A percentile compares a stretch with the other conserved stretches of the same genome.
phyloP scores from a whole-genome alignment of 92 coral and sea anemone genomes.

The Zoanthus sansibaricus region DNA sequence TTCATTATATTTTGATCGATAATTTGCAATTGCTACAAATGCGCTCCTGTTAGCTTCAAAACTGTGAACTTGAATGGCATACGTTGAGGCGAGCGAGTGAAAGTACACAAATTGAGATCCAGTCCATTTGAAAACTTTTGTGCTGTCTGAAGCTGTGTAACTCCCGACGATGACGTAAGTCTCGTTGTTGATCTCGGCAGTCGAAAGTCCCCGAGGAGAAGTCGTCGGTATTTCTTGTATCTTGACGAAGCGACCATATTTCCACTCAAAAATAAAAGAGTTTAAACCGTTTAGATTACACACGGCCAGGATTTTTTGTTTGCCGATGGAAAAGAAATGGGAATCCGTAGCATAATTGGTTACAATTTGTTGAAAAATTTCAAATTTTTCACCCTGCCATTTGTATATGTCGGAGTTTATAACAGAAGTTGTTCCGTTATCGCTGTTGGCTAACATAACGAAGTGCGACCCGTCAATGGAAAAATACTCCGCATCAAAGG shows the following conservation, averaged over 20 bases:
- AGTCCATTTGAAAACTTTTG: conserved; percentile 35
- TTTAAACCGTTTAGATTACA: neutral
- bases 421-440: neutral
- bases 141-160: conserved; percentile 1
- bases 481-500: conserved; percentile 33
- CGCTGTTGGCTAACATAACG: conserved; percentile 23
- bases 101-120: conserved; percentile 2
- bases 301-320: conserved; percentile 27
- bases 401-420: conserved; percentile 24
- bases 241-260: neutral
- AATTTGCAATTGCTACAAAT: conserved; percentile 27
- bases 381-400: conserved; percentile 26
- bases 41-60: conserved; percentile 23
- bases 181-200: conserved; percentile 3
- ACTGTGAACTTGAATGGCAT: conserved; percentile 31
- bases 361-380: conserved; percentile 2
- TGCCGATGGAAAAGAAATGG: conserved; percentile 16
- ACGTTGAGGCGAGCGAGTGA: conserved; percentile 31
- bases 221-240: conserved; percentile 21
- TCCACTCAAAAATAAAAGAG: conserved; percentile 27
- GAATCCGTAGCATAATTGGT: conserved; percentile 23
- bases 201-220: conserved; percentile 34
- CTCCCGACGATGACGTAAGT: conserved; percentile 37
- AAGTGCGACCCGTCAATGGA: neutral
- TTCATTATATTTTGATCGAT: neutral